phyloP scores from a whole-genome alignment of 2,888 invertebrate genomes.

The Amphiduros pacificus region DNA sequence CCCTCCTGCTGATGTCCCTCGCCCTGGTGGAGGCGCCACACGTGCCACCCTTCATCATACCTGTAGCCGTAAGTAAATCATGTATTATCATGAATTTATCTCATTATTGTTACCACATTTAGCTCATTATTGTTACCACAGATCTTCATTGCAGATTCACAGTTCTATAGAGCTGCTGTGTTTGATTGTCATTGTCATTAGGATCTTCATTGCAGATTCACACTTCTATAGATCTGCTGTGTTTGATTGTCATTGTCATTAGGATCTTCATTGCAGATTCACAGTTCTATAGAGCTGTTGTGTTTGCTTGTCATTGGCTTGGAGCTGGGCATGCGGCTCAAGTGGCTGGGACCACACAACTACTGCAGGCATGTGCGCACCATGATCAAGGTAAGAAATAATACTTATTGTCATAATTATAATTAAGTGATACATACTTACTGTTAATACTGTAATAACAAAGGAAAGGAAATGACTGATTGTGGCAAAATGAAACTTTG shows the following conservation, averaged over 20 bases:
- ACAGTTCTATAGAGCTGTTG: conserved; percentile 79
- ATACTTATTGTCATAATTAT: too few relatives aligned
- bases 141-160: conserved; percentile 68
- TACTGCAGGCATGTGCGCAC: conserved; percentile 83
- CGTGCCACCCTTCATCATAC: conserved; percentile 71
- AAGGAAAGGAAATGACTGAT: too few relatives aligned
- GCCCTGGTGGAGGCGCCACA: conserved; percentile 83
- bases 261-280: conserved; percentile 67
- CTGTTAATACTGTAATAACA: too few relatives aligned
- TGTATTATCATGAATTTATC: too few relatives aligned
- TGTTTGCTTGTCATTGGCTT: conserved; percentile 76
- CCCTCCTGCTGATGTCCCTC: conserved; percentile 73
- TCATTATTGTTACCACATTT: too few relatives aligned
- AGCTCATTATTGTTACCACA: too few relatives aligned
- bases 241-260: conserved; percentile 75
- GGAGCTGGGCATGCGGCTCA: conserved; percentile 76
- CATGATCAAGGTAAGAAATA: conserved; percentile 74
- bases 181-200: conserved; percentile 74
- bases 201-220: conserved; percentile 68
- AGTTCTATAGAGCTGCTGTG: conserved; percentile 79
- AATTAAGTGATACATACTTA: too few relatives aligned
- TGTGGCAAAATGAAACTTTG: too few relatives aligned
- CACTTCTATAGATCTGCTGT: conserved; percentile 78
- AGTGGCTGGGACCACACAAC: conserved; percentile 85
- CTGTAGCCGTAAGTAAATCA: conserved; percentile 49